Evolutionary conservation across 2,113 vertebrate species (phyloP), one percentile per base, ranked within the genome.

Genomic region (Dermatemys mawii): DNA sequence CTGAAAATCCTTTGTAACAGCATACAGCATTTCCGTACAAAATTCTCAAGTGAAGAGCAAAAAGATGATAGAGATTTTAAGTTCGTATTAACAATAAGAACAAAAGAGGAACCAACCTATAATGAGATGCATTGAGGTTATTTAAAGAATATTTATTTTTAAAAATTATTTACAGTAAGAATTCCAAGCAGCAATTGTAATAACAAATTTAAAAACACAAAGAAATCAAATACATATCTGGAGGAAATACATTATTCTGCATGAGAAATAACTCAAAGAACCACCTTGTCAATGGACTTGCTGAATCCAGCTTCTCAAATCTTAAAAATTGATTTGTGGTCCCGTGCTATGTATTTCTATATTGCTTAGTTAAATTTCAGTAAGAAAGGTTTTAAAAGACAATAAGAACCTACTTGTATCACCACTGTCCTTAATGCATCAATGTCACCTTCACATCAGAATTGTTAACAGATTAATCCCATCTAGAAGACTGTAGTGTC

Each of bases 391-490:
- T 88, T 86, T 79, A 78, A 93, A 92, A 86, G 41, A 90, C 76
- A 90, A 84, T 10, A 87, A 93, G 55, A 70, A 1, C 86, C 88
- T 91, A 97, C 97, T 89, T 97, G 22, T 60, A 54, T 19, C 84
- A 93, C 48, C 26, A 60, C 2, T 81, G 92, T 92, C 87, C 0
- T 35, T 32, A 84, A 75, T 78, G 82, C 86, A 97, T 97, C 86
- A 95, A 88, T 94, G 90, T 91, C 79, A 0, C 49, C 50, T 48
- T 86, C 79, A 48, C 78, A 94, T 75, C 81, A 93, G 84, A 96
- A 90, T 95, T 91, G 95, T 96, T 83, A 9, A 95, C 86, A 96
- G 94, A 97, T 81, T 81, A 94, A 97, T 92, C 83, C 73, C 90
- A 54, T 93, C 93, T 96, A 90, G 94, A 91, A 81, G 92, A 95